These are phyloP conservation scores for Diplazon laetatorius DNA, from an alignment of 2,888 invertebrate genomes.

Conservation along the genomic window DNA sequence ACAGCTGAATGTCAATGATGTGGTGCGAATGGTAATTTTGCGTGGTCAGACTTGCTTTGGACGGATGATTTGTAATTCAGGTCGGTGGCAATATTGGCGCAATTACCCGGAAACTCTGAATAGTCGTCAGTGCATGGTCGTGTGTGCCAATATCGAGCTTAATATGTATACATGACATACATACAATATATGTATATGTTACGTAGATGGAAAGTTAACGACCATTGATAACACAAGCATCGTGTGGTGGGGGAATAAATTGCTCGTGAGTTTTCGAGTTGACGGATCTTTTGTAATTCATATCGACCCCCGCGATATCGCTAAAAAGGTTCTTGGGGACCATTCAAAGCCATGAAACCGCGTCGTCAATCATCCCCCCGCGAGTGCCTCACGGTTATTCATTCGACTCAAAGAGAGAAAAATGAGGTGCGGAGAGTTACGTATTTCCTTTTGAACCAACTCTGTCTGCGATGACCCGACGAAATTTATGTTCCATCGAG, in stretches of 20 bases:
- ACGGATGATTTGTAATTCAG: background rate
- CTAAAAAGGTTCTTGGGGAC: background rate
- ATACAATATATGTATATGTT: too few relatives aligned
- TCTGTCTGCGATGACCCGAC: too few relatives aligned
- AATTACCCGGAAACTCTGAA: slow-evolving; percentile 11
- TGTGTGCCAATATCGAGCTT: background rate
- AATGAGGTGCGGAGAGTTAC: background rate
- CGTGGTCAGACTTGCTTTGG: background rate
- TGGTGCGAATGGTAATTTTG: background rate
- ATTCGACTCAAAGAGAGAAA: background rate
- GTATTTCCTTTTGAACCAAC: too few relatives aligned
- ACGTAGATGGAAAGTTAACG: too few relatives aligned
- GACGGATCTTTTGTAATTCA: slow-evolving; percentile 16
- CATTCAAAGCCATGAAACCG: slow-evolving; percentile 7
- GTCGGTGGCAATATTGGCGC: background rate
- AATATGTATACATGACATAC: background rate
- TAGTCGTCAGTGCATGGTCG: slow-evolving; percentile 1
- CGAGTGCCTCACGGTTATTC: slow-evolving; percentile 5
- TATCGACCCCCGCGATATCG: background rate
- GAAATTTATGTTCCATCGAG: too few relatives aligned
- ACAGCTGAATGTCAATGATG: too few relatives aligned
- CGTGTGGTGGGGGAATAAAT: slow-evolving; percentile 1
- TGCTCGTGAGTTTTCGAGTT: slow-evolving; percentile 24
- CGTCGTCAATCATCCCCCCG: slow-evolving; percentile 29
- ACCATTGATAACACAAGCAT: background rate